Evolutionary conservation across 2,113 vertebrate species (phyloP), one percentile per base, ranked within the genome.

Genomic region (Shinisaurus crocodilurus): DNA sequence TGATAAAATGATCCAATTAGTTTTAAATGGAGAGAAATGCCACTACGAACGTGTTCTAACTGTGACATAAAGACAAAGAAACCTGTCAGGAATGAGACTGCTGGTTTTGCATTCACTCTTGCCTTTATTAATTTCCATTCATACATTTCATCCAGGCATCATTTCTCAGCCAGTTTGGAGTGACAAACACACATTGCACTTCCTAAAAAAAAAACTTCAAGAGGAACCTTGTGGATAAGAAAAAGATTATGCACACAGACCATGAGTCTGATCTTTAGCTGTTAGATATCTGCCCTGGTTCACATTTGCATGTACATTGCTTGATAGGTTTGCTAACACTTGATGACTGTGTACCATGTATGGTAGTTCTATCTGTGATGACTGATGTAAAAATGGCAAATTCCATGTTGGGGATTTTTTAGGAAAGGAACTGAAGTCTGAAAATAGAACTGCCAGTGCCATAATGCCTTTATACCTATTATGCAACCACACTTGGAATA

Each of bases 1-100:
- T 91, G 95, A 95, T 96, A 95, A 96, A 96, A 95, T 95, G 95
- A 92, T 92, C 93, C 96, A 96, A 95, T 96, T 96, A 96, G 92
- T 96, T 96, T 96, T 96, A 91, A 95, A 93, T 93, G 94, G 92
- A 92, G 80, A 93, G 87, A 94, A 93, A 95, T 88, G 91, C 85
- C 77, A 75, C 91, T 95, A 95, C 92, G 57, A 94, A 92, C 91
- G 95, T 88, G 89, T 45, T 74, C 72, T n/a, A 94, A 90, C 87
- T 87, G 57, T 93, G 90, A 91, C 93, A 90, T 63, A 74, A 91
- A 95, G 95, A 96, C 94, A 95, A 95, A 95, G 96, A 27, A 91
- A 92, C 85, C 90, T 91, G 95, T 95, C 94, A 96, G 85, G 86
- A 90, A 89, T 82, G 65, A 94, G 92, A 92, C 94, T 95, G 94